Evolutionary conservation across 2,888 invertebrate genomes (phyloP), one percentile per base, ranked within the genome.

Genomic region (Synergus gifuensis): DNA sequence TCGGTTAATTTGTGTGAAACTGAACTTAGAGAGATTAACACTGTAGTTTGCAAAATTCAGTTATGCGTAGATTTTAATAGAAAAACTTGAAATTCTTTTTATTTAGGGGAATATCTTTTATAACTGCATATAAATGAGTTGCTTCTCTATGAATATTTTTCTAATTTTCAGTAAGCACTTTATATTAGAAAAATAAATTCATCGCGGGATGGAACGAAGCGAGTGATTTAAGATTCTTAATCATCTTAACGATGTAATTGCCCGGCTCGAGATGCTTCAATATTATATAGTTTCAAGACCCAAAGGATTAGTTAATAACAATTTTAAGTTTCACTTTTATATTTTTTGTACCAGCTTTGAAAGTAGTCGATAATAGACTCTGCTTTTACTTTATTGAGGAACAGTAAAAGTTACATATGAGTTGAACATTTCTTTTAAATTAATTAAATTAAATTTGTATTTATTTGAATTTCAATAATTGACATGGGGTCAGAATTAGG

Each of bases 211-310:
- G 22, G 62, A 62, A 62, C 18, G 62, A 62, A 62, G 28, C 28
- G 36, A 36, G 4, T 36, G n/a, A 62, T 62, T 62, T 62, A 62
- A 62, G 62, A 62, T 62, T 62, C 62, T 62, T 28, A 62, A 62
- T 36, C 28, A 28, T 36, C 63, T 36, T 63, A 36, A 63, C 36
- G 63, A 63, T 28, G 36, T 63, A 28, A 63, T 63, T 63, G 63
- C 14, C 28, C 36, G 36, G 36, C 36, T 66, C 18, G 42, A 42
- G 46, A 46, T 67, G 14, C 44, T 67, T 44, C 14, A 67, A 46
- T 66, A 66, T 18, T 66, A 66, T 66, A 66, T 42, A 66, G n/a
- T 66, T 44, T 66, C 44, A 42, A 66, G 44, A 44, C 4, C 42
- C n/a, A 11, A 67, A 7, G 67, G 14, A 46, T 67, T 46, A 67